A percentile compares a stretch with the other conserved stretches of the same genome.
Evolutionary conservation across 2,113 vertebrate genomes (phyloP).

Genomic region (Lamprotornis superbus): DNA sequence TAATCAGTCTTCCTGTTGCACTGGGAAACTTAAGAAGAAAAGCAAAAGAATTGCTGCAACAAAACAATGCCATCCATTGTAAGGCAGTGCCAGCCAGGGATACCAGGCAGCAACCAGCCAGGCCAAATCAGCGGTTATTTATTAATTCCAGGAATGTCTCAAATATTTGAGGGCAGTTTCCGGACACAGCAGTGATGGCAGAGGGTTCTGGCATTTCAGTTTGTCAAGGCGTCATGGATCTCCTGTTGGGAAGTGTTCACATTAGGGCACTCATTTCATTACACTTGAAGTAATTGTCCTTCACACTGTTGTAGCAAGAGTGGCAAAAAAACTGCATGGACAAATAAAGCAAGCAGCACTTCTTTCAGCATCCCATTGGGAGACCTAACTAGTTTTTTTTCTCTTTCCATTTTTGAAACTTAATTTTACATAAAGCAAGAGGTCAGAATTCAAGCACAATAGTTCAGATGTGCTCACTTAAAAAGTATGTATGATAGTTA

Average conservation of each 20-base stretch:
- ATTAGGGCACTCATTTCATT: constrained; percentile 1
- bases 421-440: background rate
- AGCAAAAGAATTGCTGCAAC: constrained; percentile 45
- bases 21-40: constrained; percentile 38
- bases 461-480: background rate
- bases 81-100: constrained; percentile 51
- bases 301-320: background rate
- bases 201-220: constrained; percentile 7
- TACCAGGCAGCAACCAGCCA: constrained; percentile 60
- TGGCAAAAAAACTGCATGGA: background rate
- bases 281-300: background rate
- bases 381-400: background rate
- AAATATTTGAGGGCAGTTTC: constrained; percentile 65
- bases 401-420: background rate
- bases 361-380: background rate
- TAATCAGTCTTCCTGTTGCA: constrained; percentile 60
- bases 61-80: constrained; percentile 68
- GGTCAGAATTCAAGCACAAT: background rate
- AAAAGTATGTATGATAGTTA: background rate
- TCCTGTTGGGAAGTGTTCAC: background rate
- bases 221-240: constrained; percentile 3
- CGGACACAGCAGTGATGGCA: constrained; percentile 4
- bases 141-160: constrained; percentile 72
- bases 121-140: constrained; percentile 64
- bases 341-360: background rate